Evolutionary conservation across 2,113 vertebrate genomes (phyloP).

Genomic region (Indicator maculatus): DNA sequence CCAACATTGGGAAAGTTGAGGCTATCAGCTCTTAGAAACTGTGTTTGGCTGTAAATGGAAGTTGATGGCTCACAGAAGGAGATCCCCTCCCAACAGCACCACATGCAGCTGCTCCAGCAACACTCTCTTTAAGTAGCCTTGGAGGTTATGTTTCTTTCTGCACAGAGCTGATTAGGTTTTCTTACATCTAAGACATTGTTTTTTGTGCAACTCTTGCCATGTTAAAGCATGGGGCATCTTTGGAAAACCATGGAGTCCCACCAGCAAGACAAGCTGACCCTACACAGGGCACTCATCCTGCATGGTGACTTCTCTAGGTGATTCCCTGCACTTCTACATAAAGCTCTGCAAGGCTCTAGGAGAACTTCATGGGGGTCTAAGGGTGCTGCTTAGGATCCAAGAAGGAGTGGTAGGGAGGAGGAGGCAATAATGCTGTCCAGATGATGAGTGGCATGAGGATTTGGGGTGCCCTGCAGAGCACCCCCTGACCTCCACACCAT

Average conservation of each 20-base stretch:
- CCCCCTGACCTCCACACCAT: neutral
- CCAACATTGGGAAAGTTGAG: fast-evolving
- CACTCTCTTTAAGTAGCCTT: neutral
- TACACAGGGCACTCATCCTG: neutral
- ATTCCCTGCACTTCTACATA: neutral
- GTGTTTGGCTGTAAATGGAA: neutral
- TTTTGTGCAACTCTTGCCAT: neutral
- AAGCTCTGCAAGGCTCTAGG: neutral
- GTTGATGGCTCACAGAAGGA: neutral
- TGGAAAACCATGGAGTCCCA: neutral
- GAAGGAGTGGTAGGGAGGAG: neutral
- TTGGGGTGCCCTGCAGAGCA: neutral
- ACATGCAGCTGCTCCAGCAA: neutral
- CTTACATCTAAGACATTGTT: fast-evolving
- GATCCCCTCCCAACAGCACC: neutral
- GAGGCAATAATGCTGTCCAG: fast-evolving
- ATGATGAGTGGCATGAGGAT: neutral
- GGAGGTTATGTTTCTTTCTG: neutral
- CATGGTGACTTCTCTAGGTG: neutral
- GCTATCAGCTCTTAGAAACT: neutral
- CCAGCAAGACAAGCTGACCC: neutral
- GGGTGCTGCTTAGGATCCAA: neutral
- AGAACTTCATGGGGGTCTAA: neutral
- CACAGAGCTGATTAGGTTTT: neutral
- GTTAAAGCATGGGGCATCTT: fast-evolving